Evolutionary conservation across 2,113 vertebrate genomes (phyloP).

Genomic region (Microtus pennsylvanicus): DNA sequence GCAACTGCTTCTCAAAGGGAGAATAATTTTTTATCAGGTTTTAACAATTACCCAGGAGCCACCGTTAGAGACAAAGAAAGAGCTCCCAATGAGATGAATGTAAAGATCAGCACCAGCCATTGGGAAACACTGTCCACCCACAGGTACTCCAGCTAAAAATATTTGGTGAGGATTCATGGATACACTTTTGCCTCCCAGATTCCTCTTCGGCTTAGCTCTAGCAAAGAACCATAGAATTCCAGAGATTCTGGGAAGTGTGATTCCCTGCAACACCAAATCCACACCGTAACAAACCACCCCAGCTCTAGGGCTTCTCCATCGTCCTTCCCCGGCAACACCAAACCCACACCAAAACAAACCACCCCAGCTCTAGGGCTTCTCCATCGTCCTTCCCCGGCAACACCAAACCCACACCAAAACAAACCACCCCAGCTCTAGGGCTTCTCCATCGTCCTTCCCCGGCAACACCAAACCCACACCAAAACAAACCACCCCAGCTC

Average conservation of each 20-base stretch:
- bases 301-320: too few species aligned
- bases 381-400: neutral
- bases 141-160: neutral
- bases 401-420: accelerated
- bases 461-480: neutral
- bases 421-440: neutral
- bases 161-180: neutral
- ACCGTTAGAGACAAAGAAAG: neutral
- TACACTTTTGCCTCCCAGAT: neutral
- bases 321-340: neutral
- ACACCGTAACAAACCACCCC: neutral
- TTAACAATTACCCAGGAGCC: neutral
- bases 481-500: neutral
- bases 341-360: accelerated
- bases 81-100: too few species aligned
- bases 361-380: neutral
- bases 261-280: neutral
- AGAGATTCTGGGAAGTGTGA: neutral
- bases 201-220: neutral
- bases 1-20: neutral
- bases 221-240: neutral
- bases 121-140: neutral
- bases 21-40: neutral
- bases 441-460: too few species aligned
- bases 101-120: neutral